Evolutionary conservation across 2,888 invertebrate genomes (phyloP), one percentile per base, ranked within the genome.

Genomic region (Amitus sp.): DNA sequence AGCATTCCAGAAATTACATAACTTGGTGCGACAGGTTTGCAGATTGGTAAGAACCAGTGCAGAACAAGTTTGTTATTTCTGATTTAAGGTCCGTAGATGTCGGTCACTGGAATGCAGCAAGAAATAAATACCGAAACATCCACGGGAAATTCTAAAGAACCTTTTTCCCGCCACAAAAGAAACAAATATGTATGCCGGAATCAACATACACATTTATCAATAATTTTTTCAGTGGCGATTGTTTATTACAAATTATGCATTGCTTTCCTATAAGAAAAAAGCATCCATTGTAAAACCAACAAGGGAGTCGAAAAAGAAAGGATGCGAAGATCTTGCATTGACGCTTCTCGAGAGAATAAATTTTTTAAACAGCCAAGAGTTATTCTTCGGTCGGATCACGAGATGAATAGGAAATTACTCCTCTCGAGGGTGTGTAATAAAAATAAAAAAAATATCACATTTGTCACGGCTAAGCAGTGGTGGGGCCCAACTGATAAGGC

Each of bases 381-480:
- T 65, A 65, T 61, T 65, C 56, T 65, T 37, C 56, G 13, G 33
- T 39, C 46, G 58, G 50, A 56, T 56, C 59, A 54, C 56, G 53
- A 59, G 61, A 65, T 58, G 68, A 68, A 68, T 68, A 62, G 66
- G 55, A 68, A 68, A 68, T 63, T 62, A 68, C 64, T 66, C 49
- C 34, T 49, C 57, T 49, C 54, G 47, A 58, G 52, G 52, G 56
- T 56, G 52, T 42, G 27, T 52, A 62, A 62, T 53, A 46, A 56
- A 56, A 40, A 39, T 45, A 50, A 65, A 37, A 69, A 68, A 66
- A 67, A 55, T 55, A 62, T 49, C 62, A 61, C 58, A 67, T 67
- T 66, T 67, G 67, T 66, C 69, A 69, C 65, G 67, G 66, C 62
- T 63, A 64, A 65, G 65, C 64, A 59, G 62, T 53, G n/a, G n/a